These are phyloP conservation scores for Entomyzon cyanotis DNA, from an alignment of 2,113 vertebrate genomes.

Conservation along the genomic window DNA sequence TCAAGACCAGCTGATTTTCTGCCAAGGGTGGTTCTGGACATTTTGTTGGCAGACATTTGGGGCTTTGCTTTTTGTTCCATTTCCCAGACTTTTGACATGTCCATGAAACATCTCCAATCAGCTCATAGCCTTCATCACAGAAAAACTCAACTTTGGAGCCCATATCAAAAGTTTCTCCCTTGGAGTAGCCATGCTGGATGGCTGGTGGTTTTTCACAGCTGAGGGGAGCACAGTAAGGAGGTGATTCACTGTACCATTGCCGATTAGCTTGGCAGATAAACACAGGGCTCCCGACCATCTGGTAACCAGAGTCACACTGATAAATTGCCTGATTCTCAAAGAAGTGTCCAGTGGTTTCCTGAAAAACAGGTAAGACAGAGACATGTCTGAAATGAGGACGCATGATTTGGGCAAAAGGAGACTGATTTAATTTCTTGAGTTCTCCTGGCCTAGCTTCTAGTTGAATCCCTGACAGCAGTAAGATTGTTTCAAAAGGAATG, in stretches of 20 bases:
- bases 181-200: constrained; percentile 81
- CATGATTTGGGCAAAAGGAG: background rate
- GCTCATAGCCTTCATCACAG: constrained; percentile 92
- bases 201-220: constrained; percentile 87
- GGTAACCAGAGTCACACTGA: constrained; percentile 85
- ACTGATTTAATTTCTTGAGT: background rate
- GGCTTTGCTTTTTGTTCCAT: constrained; percentile 85
- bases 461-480: background rate
- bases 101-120: constrained; percentile 85
- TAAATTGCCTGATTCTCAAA: constrained; percentile 87
- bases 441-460: background rate
- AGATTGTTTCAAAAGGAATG: background rate
- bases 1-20: constrained; percentile 90
- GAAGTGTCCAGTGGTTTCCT: constrained; percentile 78
- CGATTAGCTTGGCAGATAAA: constrained; percentile 91
- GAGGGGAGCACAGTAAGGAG: constrained; percentile 83
- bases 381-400: background rate
- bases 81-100: constrained; percentile 89
- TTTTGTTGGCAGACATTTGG: constrained; percentile 85
- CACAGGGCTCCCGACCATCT: constrained; percentile 78
- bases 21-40: constrained; percentile 90
- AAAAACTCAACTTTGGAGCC: constrained; percentile 88
- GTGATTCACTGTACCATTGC: constrained; percentile 87
- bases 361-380: constrained; percentile 23
- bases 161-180: constrained; percentile 84